Base-by-base conservation (phyloP, 2,113 vertebrate genomes). In the Nycticorax nycticorax region DNA sequence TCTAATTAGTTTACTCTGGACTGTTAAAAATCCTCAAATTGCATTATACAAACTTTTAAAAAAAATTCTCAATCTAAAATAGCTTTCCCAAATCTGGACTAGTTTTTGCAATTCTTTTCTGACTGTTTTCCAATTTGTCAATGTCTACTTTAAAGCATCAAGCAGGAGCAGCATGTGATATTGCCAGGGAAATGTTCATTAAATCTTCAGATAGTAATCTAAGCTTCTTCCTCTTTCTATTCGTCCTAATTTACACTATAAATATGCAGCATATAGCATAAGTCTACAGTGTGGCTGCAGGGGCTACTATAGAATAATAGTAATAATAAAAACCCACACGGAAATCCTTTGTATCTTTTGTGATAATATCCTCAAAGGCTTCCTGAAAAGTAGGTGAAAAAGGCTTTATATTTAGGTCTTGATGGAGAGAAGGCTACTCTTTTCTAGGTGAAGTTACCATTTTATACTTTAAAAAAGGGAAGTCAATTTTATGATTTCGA, bases 301-400 rank as follows among this genome's bases (percentile, higher is more conserved):
- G 27, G 50, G n/a, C 17, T 73, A 37, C 27, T 67, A 20, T 17
- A 67, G 27, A 67, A 43, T 39, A 67, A 66, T 14, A 39, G 6
- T 26, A 55, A 62, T 27, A 59, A 35, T 26, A 56, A 76, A 57
- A 85, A 76, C 6, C 0, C 30, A n/a, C 57, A 76, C 55, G 37
- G 14, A 76, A 56, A 62, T 39, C 26, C n/a, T 87, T 75, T 66
- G 50, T 15, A 33, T 82, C 50, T 91, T 89, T 79, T 98, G 97
- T 90, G 35, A 97, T 92, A 98, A 98, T 90, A 74, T 43, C 21
- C 53, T 94, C 62, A 95, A 98, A 96, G 97, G 67, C 63, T 97
- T 97, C 5, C 74, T 95, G 28, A 68, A 97, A 96, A 53, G 97
- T 97, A 73, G 90, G 97, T 43, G 98, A 98, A 92, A 96, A 94